Evolutionary conservation across 2,888 invertebrate genomes (phyloP), one percentile per base, ranked within the genome.

Genomic region (Callyntrura guangdongensis): DNA sequence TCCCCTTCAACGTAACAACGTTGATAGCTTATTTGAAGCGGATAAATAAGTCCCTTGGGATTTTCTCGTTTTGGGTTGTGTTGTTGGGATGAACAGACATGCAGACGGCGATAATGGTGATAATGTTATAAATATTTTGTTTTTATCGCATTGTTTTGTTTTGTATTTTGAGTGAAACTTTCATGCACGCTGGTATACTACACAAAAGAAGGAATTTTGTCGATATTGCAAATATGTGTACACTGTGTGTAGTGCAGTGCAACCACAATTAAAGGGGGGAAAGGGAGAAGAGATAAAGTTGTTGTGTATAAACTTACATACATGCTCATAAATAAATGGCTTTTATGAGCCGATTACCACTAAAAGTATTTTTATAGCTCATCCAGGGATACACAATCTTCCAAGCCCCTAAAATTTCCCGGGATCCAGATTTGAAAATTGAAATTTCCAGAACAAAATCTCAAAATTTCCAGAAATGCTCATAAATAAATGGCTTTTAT

Each of bases 81-180:
- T n/a, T 17, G 36, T 36, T 17, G 17, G 49, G 20, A 67, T 14
- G 27, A 36, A 2, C 36, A 67, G 67, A 36, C 22, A 27, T 2
- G 61, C 83, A 88, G 88, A 88, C 88, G 72, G 88, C 74, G n/a
- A 36, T 36, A 36, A 36, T 88, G 88, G 83, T 82, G 69, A 64
- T 86, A 47, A 59, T 53, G 64, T 59, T 77, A 64, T 64, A 56
- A 64, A 69, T 72, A 72, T 17, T 17, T 45, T 72, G 72, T 36
- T 72, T 36, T 67, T 47, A 47, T 67, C 67, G 27, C 72, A 17
- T 45, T 45, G 5, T 47, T 45, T 72, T 72, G 1, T 17, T 72
- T 36, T 17, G 6, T 72, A 36, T 36, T 45, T 27, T 64, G 27
- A 6, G 36, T 36, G 36, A 36, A 6, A 2, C 3, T 36, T 36